Evolutionary conservation across 2,797 vertebrate species (phyloP).

Genomic region (Oreonectes daqikongensis): DNA sequence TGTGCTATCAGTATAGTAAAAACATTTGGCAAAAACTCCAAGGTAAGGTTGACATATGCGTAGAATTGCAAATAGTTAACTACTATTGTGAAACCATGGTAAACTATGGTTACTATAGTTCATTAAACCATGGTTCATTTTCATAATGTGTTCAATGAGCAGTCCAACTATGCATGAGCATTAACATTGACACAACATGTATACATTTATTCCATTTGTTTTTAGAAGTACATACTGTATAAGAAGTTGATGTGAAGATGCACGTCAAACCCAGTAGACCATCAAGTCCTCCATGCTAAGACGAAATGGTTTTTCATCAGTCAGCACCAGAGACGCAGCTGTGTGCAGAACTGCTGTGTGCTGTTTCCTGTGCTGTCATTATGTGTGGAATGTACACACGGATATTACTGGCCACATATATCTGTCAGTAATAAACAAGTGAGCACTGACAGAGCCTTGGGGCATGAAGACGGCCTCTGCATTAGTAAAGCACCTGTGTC

Average conservation of each 20-base stretch:
- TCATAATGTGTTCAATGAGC: not conserved
- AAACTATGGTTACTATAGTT: too few relatives aligned
- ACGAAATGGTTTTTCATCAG: constrained; percentile 4
- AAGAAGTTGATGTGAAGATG: not conserved
- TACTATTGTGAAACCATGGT: too few relatives aligned
- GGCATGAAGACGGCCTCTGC: constrained; percentile 29
- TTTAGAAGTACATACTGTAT: not conserved
- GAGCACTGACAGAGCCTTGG: constrained; percentile 17
- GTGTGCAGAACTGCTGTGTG: constrained; percentile 42
- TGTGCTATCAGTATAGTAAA: too few relatives aligned
- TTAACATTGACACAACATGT: not conserved
- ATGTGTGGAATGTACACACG: constrained; percentile 18
- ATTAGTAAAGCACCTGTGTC: constrained; percentile 42
- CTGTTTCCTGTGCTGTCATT: constrained; percentile 23
- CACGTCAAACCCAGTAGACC: not conserved
- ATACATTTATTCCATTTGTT: not conserved
- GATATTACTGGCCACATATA: constrained; percentile 21
- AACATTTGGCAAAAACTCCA: too few relatives aligned
- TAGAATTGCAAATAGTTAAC: too few relatives aligned
- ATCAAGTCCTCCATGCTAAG: constrained; percentile 20
- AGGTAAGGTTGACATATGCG: too few relatives aligned
- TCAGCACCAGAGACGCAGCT: constrained; percentile 46
- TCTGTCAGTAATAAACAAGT: constrained; percentile 44
- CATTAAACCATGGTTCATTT: too few relatives aligned
- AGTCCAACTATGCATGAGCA: not conserved